These are phyloP conservation scores for Sarcophaga rosellei DNA, from an alignment of 2,888 invertebrate species.

Conservation along the genomic window DNA sequence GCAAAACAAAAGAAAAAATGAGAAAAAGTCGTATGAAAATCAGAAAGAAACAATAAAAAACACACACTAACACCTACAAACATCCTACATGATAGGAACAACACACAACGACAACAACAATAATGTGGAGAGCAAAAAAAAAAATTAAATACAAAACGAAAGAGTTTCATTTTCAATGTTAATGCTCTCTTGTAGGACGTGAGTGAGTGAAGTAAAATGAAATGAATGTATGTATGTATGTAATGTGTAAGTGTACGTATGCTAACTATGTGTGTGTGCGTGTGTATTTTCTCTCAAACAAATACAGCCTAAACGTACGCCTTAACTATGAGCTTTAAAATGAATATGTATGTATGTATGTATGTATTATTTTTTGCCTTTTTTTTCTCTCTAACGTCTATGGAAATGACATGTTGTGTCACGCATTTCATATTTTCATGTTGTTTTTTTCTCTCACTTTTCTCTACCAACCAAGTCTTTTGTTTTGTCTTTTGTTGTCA, in stretches of 20 bases:
- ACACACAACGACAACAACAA: not conserved
- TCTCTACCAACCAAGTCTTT: conserved; percentile 22
- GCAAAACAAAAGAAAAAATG: not conserved
- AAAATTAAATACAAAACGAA: conserved; percentile 13
- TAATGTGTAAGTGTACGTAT: not conserved
- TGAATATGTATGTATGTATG: not conserved
- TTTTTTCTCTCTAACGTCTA: conserved; percentile 13
- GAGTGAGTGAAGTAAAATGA: not conserved
- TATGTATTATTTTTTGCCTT: not conserved
- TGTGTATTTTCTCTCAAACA: not conserved
- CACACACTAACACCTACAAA: not conserved
- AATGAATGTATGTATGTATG: not conserved
- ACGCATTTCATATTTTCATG: conserved; percentile 36
- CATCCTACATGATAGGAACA: not conserved
- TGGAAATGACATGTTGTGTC: conserved; percentile 60
- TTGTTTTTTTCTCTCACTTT: conserved; percentile 23
- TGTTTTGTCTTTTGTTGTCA: conserved; percentile 51
- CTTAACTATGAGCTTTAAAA: not conserved
- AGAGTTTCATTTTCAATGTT: conserved; percentile 36
- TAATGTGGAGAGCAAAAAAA: not conserved
- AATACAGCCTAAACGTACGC: conserved; percentile 44
- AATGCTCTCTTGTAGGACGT: conserved; percentile 4
- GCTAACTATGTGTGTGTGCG: not conserved
- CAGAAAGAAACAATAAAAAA: not conserved
- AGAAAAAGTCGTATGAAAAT: not conserved